Percentiles rank a stretch among this genome's conserved stretches.
phyloP scores from a whole-genome alignment of 2,113 vertebrate genomes.

The Zeus faber region DNA sequence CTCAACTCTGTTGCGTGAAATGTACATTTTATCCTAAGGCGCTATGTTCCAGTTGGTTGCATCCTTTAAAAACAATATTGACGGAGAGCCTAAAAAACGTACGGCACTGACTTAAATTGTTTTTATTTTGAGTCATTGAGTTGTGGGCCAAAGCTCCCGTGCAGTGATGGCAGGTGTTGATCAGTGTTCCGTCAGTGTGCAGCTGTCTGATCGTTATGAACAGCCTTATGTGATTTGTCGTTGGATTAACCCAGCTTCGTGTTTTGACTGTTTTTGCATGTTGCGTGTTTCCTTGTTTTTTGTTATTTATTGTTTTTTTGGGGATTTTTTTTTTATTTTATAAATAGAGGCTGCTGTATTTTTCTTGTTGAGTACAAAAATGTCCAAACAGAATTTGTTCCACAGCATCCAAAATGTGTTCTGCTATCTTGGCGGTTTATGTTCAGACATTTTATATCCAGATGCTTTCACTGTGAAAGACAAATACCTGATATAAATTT shows the following conservation, averaged over 20 bases:
- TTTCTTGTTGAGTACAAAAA: background rate
- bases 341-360: background rate
- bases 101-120: too few species aligned
- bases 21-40: too few species aligned
- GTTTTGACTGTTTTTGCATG: background rate
- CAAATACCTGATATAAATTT: slow-evolving; percentile 13
- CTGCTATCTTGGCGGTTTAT: background rate
- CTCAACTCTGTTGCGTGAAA: too few species aligned
- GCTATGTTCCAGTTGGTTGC: too few species aligned
- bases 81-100: too few species aligned
- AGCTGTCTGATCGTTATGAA: too few species aligned
- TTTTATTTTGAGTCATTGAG: too few species aligned
- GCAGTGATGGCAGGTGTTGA: too few species aligned
- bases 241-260: background rate
- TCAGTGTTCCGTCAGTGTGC: background rate
- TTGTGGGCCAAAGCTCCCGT: too few species aligned
- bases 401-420: background rate
- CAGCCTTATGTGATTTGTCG: slow-evolving; percentile 4
- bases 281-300: background rate
- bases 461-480: slow-evolving; percentile 20
- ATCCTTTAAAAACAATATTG: too few species aligned
- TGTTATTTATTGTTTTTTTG: background rate
- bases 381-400: background rate
- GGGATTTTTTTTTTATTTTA: background rate
- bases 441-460: background rate